Evolutionary conservation across 2,113 vertebrate species (phyloP).

Genomic region (Calyptommatus sinebrachiatus): DNA sequence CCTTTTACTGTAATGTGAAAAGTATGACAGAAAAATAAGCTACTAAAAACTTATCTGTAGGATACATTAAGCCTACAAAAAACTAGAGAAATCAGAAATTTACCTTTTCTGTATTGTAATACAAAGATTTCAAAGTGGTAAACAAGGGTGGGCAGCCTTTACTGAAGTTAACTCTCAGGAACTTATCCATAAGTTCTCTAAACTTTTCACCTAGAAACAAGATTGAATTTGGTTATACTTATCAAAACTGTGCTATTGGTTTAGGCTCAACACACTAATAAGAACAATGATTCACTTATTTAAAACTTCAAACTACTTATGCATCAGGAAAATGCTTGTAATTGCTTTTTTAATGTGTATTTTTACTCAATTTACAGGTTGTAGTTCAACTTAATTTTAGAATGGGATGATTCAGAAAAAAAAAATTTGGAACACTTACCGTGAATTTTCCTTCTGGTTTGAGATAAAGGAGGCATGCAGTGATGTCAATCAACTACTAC

Average conservation of each 20-base stretch:
- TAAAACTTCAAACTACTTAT: background rate
- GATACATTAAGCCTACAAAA: conserved; percentile 36
- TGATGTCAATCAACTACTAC: too few relatives aligned
- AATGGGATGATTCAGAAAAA: background rate
- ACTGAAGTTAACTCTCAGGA: conserved; percentile 79
- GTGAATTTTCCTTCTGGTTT: background rate
- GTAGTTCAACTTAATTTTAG: background rate
- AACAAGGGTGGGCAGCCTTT: conserved; percentile 81
- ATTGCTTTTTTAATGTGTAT: background rate
- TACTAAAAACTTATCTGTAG: conserved; percentile 19
- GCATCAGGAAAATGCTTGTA: background rate
- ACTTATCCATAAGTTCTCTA: conserved; percentile 78
- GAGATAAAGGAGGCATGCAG: too few relatives aligned
- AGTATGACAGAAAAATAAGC: conserved; percentile 36
- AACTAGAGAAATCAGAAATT: conserved; percentile 67
- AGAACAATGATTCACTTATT: background rate
- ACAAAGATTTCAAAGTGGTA: conserved; percentile 81
- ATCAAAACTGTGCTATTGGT: conserved; percentile 47
- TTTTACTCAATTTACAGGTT: background rate
- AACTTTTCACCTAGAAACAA: conserved; percentile 79
- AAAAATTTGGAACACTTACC: too few relatives aligned
- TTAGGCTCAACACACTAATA: conserved; percentile 23
- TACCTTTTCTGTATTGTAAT: conserved; percentile 81
- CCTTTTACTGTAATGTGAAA: background rate
- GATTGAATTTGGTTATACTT: conserved; percentile 67